Conservation (phyloP, 2,113 vertebrate species). For the Delphinus delphis region DNA sequence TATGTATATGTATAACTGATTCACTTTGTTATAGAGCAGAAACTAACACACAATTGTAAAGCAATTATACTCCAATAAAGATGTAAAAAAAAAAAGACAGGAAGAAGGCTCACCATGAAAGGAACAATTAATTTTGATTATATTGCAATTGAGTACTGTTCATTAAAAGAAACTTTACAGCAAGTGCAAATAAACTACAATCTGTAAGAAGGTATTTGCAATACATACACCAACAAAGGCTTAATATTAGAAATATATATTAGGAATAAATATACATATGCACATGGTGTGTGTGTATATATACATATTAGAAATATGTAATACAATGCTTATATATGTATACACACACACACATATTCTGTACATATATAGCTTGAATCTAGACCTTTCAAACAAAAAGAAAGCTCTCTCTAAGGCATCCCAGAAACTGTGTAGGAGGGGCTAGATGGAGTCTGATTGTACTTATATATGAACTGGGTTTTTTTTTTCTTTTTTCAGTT, state of each 20-base stretch:
- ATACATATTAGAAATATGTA: background rate
- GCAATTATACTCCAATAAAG: no score
- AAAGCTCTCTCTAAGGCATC: background rate
- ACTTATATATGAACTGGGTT: no score
- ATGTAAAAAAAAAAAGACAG: background rate
- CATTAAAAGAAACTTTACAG: background rate
- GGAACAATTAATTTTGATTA: background rate
- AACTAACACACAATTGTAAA: no score
- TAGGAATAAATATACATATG: background rate
- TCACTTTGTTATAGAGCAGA: no score
- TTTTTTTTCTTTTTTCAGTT: no score
- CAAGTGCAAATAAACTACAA: background rate
- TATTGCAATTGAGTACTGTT: background rate
- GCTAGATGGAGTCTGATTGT: background rate
- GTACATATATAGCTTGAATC: background rate
- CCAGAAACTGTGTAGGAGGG: background rate
- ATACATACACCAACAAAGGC: background rate
- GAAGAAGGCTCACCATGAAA: background rate
- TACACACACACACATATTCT: background rate
- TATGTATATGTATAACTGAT: no score
- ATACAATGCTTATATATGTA: background rate
- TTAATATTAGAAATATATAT: background rate
- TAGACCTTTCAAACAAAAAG: background rate
- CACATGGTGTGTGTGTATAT: no score
- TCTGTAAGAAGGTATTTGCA: background rate